These are phyloP conservation scores for Camponotus pennsylvanicus DNA, from an alignment of 1,140 invertebrate genomes.

Conservation along the genomic window DNA sequence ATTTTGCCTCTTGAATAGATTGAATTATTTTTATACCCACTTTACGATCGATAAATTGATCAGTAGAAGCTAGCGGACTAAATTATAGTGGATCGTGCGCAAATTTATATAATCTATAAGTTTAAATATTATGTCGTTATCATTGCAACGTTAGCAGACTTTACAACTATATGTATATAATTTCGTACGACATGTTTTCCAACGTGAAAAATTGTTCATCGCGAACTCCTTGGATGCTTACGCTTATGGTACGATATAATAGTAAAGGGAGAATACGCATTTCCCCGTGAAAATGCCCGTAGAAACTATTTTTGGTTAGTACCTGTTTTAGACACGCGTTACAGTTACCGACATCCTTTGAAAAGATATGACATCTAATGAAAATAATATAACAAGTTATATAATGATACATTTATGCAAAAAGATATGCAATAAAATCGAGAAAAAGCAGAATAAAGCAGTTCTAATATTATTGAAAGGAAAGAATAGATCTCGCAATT, in stretches of 20 bases:
- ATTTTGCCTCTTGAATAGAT: background rate
- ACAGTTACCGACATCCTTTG: slow-evolving; percentile 62
- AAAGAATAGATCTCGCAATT: background rate
- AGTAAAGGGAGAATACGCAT: slow-evolving; percentile 43
- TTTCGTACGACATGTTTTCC: slow-evolving; percentile 22
- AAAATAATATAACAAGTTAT: slow-evolving; percentile 40
- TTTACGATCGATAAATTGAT: slow-evolving; percentile 19
- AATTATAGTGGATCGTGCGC: background rate
- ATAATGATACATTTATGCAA: slow-evolving; percentile 39
- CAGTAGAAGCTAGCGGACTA: background rate
- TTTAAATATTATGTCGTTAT: slow-evolving; percentile 16
- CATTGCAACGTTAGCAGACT: slow-evolving; percentile 21
- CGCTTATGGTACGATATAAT: slow-evolving; percentile 37
- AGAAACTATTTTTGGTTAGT: slow-evolving; percentile 53
- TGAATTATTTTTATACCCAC: background rate
- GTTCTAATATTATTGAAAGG: background rate
- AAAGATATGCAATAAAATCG: background rate
- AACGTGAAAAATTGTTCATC: slow-evolving; percentile 53
- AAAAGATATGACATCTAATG: slow-evolving; percentile 62
- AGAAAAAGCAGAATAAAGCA: background rate
- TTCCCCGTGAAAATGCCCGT: slow-evolving; percentile 3
- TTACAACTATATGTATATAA: slow-evolving; percentile 15
- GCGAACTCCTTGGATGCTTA: slow-evolving; percentile 40
- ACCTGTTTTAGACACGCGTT: slow-evolving; percentile 55
- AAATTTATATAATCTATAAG: slow-evolving; percentile 32